Base-by-base conservation (phyloP, 2,888 invertebrate species). In the Polyommatus iphigenia region DNA sequence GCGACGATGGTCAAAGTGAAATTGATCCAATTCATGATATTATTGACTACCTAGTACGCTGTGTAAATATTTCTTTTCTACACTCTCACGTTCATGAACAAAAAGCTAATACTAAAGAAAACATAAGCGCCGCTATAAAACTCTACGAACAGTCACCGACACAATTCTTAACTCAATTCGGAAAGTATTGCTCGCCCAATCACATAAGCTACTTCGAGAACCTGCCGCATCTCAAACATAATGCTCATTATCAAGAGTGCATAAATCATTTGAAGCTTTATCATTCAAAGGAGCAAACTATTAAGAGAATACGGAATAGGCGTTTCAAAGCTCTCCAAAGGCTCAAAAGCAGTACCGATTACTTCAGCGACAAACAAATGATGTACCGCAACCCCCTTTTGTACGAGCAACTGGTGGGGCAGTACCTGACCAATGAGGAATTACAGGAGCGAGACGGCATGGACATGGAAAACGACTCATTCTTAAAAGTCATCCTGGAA, bases 351-450 rank as follows among this genome's bases (percentile, higher is more conserved):
- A 95, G 96, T 81, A 95, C 96, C 15, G 95, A 95, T 82, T 99
- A 99, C 89, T 99, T 99, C 85, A 97, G 97, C 87, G 98, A 99
- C 88, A 96, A 96, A 80, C 97, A 98, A 94, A 99, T 99, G 99
- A 98, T 98, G 96, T 96, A 96, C 82, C 93, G 99, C 79, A 98
- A 98, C 88, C 99, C 99, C 0, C 93, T 97, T 77, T 90, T 99
- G 0, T 99, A 98, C 90, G 98, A 99, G 81, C 97, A 98, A 85
- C 92, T 99, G 82, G 95, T 99, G 71, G 99, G 98, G 0, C 97
- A 97, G 85, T 98, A 97, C 88, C 89, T 99, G 81, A 96, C 97
- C 3, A 96, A 96, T 79, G 96, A 96, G 50, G 98, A 99, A 87
- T 96, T 96, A 79, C 94, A 95, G 80, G 93, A 94, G 77, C 91